phyloP scores from a whole-genome alignment of 1,140 invertebrate genomes.

The Magallana ariakensis region DNA sequence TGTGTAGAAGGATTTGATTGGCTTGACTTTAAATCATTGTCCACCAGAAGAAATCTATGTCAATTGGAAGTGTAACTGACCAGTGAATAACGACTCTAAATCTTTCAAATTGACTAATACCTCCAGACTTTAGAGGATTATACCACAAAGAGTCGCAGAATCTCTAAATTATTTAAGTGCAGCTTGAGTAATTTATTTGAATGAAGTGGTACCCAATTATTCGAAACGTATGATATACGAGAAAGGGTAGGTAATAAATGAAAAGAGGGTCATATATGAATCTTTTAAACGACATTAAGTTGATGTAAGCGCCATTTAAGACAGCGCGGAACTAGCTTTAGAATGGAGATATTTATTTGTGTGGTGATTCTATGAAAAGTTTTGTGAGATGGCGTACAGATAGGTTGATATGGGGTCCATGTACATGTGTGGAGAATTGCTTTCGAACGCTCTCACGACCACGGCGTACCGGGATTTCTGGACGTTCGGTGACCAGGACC shows the following conservation, averaged over 20 bases:
- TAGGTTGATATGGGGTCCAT: slow-evolving; percentile 41
- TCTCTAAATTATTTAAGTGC: too few species aligned
- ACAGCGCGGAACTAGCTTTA: too few species aligned
- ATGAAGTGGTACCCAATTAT: too few species aligned
- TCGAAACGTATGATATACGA: too few species aligned
- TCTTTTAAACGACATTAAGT: too few species aligned
- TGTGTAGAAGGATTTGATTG: background rate
- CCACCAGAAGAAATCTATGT: background rate
- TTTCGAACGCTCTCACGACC: slow-evolving; percentile 18
- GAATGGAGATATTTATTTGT: too few species aligned
- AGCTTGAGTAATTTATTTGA: too few species aligned
- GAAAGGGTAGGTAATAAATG: too few species aligned
- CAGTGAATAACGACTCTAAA: background rate
- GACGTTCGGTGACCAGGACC: background rate
- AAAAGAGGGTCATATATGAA: too few species aligned
- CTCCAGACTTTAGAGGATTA: background rate
- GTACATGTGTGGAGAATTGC: slow-evolving; percentile 46
- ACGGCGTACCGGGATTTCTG: slow-evolving; percentile 47
- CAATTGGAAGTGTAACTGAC: background rate
- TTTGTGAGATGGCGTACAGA: background rate
- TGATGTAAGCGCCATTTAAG: too few species aligned
- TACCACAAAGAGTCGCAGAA: too few species aligned
- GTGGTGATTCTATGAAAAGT: too few species aligned
- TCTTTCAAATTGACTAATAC: slow-evolving; percentile 17
- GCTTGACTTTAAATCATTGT: slow-evolving; percentile 15